Percentiles rank a stretch among this genome's conserved stretches.
Evolutionary conservation across 2,797 vertebrate species (phyloP).

Genomic region (Epinephelus coioides): DNA sequence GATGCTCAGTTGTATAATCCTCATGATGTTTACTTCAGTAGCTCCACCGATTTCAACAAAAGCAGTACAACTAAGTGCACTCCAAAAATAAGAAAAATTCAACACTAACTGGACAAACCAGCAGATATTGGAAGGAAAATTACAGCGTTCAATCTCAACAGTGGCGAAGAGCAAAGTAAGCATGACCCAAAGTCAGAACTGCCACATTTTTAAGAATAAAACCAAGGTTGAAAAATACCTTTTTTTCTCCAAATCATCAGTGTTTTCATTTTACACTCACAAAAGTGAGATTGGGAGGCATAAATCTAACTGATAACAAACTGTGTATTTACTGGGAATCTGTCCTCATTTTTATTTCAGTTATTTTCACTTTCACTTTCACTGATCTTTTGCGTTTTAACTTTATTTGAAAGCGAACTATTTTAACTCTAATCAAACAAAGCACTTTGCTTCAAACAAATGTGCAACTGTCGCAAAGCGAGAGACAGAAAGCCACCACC

Average conservation of each 20-base stretch:
- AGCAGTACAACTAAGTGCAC: neutral
- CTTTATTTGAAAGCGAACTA: slow-evolving; percentile 1
- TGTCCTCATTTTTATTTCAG: neutral
- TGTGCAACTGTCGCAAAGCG: slow-evolving; percentile 16
- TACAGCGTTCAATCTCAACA: neutral
- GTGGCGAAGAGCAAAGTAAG: neutral
- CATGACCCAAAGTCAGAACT: neutral
- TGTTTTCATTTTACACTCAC: neutral
- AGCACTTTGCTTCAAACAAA: slow-evolving; percentile 17
- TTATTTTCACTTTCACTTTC: neutral
- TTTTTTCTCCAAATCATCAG: neutral
- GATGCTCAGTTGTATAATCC: neutral
- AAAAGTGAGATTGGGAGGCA: neutral
- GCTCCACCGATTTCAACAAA: neutral
- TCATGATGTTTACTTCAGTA: neutral
- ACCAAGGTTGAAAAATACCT: neutral
- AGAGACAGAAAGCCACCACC: slow-evolving; percentile 32
- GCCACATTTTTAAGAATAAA: neutral
- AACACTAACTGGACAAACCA: neutral
- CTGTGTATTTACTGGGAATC: neutral
- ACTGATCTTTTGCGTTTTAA: slow-evolving; percentile 2
- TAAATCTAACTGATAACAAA: neutral
- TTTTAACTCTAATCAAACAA: slow-evolving; percentile 17
- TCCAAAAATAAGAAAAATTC: neutral
- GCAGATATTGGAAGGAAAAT: neutral